Conservation (phyloP, 2,113 vertebrate genomes). For the Pogona vitticeps region DNA sequence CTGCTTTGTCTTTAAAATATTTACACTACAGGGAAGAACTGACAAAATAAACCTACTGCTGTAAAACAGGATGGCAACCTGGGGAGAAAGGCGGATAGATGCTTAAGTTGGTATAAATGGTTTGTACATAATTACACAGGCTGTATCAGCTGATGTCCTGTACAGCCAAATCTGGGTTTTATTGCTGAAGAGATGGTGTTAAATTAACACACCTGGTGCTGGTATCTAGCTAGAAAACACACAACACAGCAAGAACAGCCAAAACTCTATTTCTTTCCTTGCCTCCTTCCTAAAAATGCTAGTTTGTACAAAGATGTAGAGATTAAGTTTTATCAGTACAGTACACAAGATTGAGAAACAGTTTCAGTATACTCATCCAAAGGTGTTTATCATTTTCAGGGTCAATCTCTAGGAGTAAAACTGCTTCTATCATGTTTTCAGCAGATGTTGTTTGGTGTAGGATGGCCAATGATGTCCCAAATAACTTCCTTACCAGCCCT, state of each 20-base stretch:
- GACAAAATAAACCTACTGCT: conserved; percentile 37
- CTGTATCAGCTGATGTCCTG: conserved; percentile 58
- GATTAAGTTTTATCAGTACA: neutral
- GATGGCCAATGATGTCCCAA: neutral
- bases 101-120: conserved; percentile 48
- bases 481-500: neutral
- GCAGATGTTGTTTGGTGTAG: too few relatives aligned
- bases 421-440: too few relatives aligned
- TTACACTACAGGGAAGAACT: conserved; percentile 52
- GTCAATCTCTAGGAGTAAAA: too few relatives aligned
- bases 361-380: neutral
- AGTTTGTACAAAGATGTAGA: conserved; percentile 48
- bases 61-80: conserved; percentile 24
- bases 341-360: neutral
- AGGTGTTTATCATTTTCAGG: too few relatives aligned
- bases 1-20: conserved; percentile 64
- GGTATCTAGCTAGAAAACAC: conserved; percentile 35
- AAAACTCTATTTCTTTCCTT: conserved; percentile 38
- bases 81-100: conserved; percentile 25
- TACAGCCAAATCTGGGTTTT: conserved; percentile 57
- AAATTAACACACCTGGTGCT: conserved; percentile 23
- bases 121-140: conserved; percentile 54
- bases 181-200: conserved; percentile 41
- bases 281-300: too few relatives aligned
- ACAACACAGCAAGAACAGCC: conserved; percentile 35